Evolutionary conservation across 2,888 invertebrate genomes (phyloP).

Genomic region (Himalopsyche anomala): DNA sequence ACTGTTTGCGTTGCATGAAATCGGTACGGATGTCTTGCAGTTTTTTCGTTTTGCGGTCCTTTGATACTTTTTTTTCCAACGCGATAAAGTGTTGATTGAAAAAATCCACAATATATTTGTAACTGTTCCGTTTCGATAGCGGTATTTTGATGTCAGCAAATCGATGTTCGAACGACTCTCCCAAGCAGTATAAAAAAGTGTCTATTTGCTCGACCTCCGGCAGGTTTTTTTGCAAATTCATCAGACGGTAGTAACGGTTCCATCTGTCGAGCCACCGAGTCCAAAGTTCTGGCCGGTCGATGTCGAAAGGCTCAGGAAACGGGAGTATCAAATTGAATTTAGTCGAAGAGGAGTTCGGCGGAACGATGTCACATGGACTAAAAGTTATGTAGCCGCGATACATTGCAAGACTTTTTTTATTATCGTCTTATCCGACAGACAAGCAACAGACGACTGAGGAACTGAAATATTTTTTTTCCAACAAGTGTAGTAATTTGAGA

Average conservation of each 20-base stretch:
- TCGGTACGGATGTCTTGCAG: background rate
- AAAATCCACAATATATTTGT: background rate
- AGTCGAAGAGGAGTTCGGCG: background rate
- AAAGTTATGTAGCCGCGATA: background rate
- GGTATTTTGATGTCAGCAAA: background rate
- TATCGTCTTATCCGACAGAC: background rate
- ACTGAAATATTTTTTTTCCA: background rate
- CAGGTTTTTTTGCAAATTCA: background rate
- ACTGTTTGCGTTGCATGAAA: slow-evolving; percentile 18
- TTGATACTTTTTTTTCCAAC: background rate
- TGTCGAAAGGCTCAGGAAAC: background rate
- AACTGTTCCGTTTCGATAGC: background rate
- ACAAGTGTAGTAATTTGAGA: background rate
- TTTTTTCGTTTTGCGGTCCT: background rate
- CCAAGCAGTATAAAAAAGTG: slow-evolving; percentile 14
- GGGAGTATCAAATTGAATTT: background rate
- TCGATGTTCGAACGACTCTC: background rate
- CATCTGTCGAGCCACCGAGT: background rate
- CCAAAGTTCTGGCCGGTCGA: slow-evolving; percentile 13
- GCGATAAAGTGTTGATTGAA: background rate
- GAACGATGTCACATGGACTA: background rate
- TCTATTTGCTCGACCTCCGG: background rate
- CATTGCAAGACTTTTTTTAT: background rate
- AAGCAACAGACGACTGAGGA: background rate
- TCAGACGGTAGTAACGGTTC: background rate